Evolutionary conservation across 2,113 vertebrate species (phyloP).

Genomic region (Thalassarche chlororhynchos): DNA sequence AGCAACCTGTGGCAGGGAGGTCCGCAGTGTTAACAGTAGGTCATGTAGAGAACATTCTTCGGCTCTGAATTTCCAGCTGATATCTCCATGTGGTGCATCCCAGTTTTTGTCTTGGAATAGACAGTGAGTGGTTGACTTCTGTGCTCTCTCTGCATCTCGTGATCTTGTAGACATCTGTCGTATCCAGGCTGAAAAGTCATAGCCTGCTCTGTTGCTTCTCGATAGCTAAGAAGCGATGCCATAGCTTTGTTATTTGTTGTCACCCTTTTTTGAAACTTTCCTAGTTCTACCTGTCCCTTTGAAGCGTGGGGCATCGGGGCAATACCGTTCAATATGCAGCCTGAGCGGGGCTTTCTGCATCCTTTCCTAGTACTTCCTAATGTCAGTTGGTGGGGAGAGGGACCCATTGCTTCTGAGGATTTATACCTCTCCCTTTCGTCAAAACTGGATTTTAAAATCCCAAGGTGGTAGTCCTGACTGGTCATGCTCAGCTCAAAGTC

Average conservation of each 20-base stretch:
- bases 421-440: not conserved
- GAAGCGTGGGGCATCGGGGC: not conserved
- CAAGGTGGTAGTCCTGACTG: not conserved
- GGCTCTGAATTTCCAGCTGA: not conserved
- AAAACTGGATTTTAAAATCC: not conserved
- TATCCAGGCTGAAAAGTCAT: not conserved
- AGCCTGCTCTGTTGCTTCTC: not conserved
- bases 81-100: not conserved
- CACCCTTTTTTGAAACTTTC: not conserved
- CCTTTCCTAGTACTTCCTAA: not conserved
- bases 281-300: not conserved
- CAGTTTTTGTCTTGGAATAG: not conserved
- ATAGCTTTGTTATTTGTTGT: not conserved
- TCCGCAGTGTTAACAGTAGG: not conserved
- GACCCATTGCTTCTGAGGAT: not conserved
- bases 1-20: not conserved
- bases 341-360: not conserved
- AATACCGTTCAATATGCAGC: fast-evolving
- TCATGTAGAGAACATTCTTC: not conserved
- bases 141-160: not conserved
- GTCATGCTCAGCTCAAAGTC: not conserved
- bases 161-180: not conserved
- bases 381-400: fast-evolving
- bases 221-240: not conserved
- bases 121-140: not conserved